These are phyloP conservation scores for Phylloscopus collybita DNA, from an alignment of 2,797 vertebrate genomes.

Conservation along the genomic window DNA sequence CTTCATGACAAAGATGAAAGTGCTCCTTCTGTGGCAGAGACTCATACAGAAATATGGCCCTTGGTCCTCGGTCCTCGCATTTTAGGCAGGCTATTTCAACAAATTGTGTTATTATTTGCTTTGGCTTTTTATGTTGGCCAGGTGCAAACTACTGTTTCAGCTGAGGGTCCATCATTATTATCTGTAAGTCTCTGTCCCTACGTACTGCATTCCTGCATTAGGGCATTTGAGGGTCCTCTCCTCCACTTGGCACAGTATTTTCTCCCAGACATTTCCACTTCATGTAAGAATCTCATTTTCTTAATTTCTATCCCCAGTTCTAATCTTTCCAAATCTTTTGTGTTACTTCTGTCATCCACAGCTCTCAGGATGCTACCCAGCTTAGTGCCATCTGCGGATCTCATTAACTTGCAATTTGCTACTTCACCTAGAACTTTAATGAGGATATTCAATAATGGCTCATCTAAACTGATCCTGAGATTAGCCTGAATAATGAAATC, in stretches of 20 bases:
- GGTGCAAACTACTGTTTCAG: constrained; percentile 36
- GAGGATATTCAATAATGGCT: constrained; percentile 39
- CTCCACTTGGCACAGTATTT: constrained; percentile 61
- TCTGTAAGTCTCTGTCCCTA: constrained; percentile 4
- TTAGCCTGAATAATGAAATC: constrained; percentile 52
- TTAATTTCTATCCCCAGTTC: constrained; percentile 73
- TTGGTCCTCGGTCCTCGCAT: not conserved
- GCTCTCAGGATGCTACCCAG: constrained; percentile 70
- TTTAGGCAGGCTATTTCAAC: not conserved
- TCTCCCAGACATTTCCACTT: constrained; percentile 69
- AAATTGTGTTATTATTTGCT: not conserved
- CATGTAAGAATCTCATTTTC: constrained; percentile 72
- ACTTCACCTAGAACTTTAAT: constrained; percentile 64
- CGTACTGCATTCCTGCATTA: not conserved
- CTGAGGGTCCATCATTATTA: constrained; percentile 16
- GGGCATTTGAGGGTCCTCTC: constrained; percentile 45
- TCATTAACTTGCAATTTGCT: constrained; percentile 77
- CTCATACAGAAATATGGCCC: not conserved
- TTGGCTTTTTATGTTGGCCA: constrained; percentile 5
- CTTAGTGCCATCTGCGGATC: constrained; percentile 72
- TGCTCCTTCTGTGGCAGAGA: not conserved
- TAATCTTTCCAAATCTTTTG: constrained; percentile 77
- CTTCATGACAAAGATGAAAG: not conserved
- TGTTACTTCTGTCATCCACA: constrained; percentile 73
- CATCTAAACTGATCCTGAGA: constrained; percentile 38